Base-by-base conservation (phyloP, 2,888 invertebrate species). In the Protula sp. region DNA sequence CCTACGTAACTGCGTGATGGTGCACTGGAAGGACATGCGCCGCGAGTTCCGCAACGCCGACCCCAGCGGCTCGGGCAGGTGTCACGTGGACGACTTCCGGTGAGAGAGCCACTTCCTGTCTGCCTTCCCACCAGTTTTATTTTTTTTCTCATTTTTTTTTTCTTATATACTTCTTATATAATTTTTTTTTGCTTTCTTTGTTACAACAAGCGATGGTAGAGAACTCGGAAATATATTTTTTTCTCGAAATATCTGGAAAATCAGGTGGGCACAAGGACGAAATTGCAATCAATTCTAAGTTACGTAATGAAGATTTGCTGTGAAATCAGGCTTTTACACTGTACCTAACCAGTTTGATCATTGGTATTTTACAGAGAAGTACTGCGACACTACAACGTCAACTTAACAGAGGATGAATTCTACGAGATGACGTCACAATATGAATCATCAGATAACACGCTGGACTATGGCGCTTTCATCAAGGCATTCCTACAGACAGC, bases 1-100 rank as follows among this genome's bases (percentile, higher is more conserved):
- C 30, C 57, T 75, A 2, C 68, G 69, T 19, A 69, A 70, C 2
- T 72, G 72, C 58, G 74, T 79, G 9, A 38, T 67, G 2, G 58
- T 67, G 19, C 69, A 75, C 68, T 79, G 78, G 78, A 79, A 79
- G 62, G 75, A 77, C 54, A 78, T 79, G 77, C 59, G 77, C 47
- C 60, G 75, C 29, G 62, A 64, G n/a, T 74, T 78, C 69, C 64
- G 74, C 4, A 60, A 56, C 2, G 24, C 67, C 3, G 79, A 79
- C 65, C 60, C 59, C 22, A 59, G 62, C 2, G 69, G 65, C 3
- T 58, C 57, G 1, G 77, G 78, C 1, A 29, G 59, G n/a, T 68
- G 78, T 4, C 63, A 67, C 26, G 66, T 71, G 2, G 57, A 66
- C 26, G 74, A 75, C 4, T 76, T 79, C 63, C 67, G 76, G 27